Evolutionary conservation across 2,888 invertebrate species (phyloP), one percentile per base, ranked within the genome.

Genomic region (Leptarthrus brevirostris): DNA sequence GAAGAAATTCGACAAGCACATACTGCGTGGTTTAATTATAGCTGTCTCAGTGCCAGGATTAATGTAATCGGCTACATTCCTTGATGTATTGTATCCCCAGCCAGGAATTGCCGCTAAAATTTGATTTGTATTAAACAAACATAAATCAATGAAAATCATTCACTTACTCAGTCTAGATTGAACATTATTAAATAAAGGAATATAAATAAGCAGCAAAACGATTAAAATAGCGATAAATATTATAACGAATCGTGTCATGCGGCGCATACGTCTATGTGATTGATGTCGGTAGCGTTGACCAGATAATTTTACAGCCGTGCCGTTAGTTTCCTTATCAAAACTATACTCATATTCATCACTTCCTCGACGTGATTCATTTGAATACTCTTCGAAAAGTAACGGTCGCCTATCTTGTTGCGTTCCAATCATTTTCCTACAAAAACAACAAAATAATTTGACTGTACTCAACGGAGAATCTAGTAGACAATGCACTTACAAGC

Each of bases 61-160:
- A 20, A 94, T 89, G 82, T 94, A 94, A 74, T 89, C 86, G 79
- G 88, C 88, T 20, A 92, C 89, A 81, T 93, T 91, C 56, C 93
- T 86, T 22, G 92, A 92, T 1, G 90, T 90, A 80, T 92, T 90
- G 61, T 87, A 87, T n/a, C 90, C 87, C 94, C 94, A 94, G 52
- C 93, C 93, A 75, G 86, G 86, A 81, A 86, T 82, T 73, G 86
- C 85, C 77, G 86, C 88, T 85, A 16, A 58, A 58, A 16, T 30
- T 14, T 58, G 40, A 20, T 61, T 3, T 22, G 12, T 34, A 12
- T 18, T 10, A 14, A 12, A 36, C 16, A 14, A 0, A 36, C 2
- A 12, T 1, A 14, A 49, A 52, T 6, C 4, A 34, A 8, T 54
- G 54, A 5, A 54, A 26, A 53, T 3, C n/a, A n/a, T n/a, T n/a